A percentile compares a stretch with the other conserved stretches of the same genome.
Evolutionary conservation across 2,797 vertebrate species (phyloP).

Genomic region (Ptychobarbus kaznakovi): DNA sequence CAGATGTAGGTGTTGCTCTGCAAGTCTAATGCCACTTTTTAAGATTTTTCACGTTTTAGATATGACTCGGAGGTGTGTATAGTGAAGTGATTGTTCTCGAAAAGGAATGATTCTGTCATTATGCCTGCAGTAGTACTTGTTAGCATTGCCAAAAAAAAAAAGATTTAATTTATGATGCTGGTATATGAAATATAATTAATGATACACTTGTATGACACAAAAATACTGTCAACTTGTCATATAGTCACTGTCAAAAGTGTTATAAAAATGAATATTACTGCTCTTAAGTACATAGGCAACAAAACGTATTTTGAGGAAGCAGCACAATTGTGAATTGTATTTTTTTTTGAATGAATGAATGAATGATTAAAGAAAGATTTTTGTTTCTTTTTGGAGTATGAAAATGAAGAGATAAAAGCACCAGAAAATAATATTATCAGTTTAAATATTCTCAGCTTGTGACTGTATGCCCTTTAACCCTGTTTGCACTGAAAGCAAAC

Average conservation of each 20-base stretch:
- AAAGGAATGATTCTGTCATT: background rate
- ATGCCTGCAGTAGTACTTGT: background rate
- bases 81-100: slow-evolving; percentile 45
- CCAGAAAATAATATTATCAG: background rate
- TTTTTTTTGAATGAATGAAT: too few relatives aligned
- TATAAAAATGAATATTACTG: background rate
- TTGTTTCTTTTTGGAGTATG: background rate
- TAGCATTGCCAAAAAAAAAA: background rate
- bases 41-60: background rate
- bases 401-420: background rate
- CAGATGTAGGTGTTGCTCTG: slow-evolving; percentile 48
- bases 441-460: background rate
- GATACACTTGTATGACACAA: background rate
- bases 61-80: background rate
- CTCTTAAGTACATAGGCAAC: background rate
- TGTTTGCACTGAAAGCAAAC: background rate
- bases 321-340: background rate
- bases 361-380: too few relatives aligned
- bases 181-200: background rate
- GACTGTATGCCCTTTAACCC: background rate
- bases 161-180: background rate
- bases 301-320: background rate
- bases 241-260: background rate
- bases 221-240: background rate
- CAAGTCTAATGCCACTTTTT: slow-evolving; percentile 37